A percentile compares a stretch with the other conserved stretches of the same genome.
Evolutionary conservation across 1,140 invertebrate species (phyloP).

Genomic region (Papilio glaucus): DNA sequence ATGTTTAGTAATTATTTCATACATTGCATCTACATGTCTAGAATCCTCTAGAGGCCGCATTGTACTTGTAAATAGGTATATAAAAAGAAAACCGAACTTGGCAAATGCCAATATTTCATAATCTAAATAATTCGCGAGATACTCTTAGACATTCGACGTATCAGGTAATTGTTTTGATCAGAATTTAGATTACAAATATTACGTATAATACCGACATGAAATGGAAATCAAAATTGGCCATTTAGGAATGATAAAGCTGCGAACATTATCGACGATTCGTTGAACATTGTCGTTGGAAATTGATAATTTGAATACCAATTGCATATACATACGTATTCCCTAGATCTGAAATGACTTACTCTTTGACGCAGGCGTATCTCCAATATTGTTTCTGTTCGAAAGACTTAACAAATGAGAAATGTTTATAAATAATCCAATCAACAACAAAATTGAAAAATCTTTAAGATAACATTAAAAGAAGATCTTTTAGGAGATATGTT

Average conservation of each 20-base stretch:
- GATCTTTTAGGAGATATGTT: too few species aligned
- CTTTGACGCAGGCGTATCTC: not conserved
- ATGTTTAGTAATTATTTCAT: too few species aligned
- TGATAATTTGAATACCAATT: not conserved
- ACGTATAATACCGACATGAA: slow-evolving; percentile 54
- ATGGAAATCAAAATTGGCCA: slow-evolving; percentile 61
- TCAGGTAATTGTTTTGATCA: slow-evolving; percentile 57
- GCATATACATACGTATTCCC: not conserved
- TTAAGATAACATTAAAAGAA: too few species aligned
- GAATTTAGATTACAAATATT: slow-evolving; percentile 63
- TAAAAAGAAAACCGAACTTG: not conserved
- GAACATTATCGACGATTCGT: slow-evolving; percentile 27
- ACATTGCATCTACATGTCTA: too few species aligned
- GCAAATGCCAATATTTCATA: not conserved
- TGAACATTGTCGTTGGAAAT: slow-evolving; percentile 5
- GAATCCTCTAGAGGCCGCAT: too few species aligned
- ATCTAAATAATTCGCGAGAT: not conserved
- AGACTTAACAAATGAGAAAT: too few species aligned
- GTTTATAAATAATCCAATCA: too few species aligned
- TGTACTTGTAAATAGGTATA: not conserved
- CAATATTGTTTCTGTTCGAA: too few species aligned
- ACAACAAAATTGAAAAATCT: too few species aligned
- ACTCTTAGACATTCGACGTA: slow-evolving; percentile 37
- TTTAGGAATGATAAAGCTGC: slow-evolving; percentile 45
- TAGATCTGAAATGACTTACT: slow-evolving; percentile 8